These are phyloP conservation scores for Hemiscyllium ocellatum DNA, from an alignment of 2,113 vertebrate species.

Conservation along the genomic window DNA sequence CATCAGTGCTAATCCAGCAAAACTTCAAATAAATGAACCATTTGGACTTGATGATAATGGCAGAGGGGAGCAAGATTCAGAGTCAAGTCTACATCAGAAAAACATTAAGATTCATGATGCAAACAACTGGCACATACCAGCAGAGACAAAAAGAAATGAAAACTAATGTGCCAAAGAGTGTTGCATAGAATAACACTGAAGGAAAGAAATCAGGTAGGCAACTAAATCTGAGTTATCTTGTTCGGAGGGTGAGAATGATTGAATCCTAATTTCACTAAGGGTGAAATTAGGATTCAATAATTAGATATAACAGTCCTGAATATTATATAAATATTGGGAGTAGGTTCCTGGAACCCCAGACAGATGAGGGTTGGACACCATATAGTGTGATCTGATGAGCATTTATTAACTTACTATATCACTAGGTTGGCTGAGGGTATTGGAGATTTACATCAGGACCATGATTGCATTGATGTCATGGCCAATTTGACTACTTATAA, in stretches of 20 bases:
- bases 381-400: too few species aligned
- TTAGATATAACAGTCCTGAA: too few species aligned
- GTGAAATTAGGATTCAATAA: not conserved
- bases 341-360: too few species aligned
- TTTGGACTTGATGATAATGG: not conserved
- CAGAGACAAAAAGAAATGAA: not conserved
- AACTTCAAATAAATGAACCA: not conserved
- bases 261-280: not conserved
- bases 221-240: not conserved
- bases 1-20: not conserved
- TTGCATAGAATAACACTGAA: not conserved
- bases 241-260: not conserved
- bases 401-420: too few species aligned
- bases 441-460: too few species aligned
- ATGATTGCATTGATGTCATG: too few species aligned
- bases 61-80: not conserved
- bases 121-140: not conserved
- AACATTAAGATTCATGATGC: not conserved
- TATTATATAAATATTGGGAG: too few species aligned
- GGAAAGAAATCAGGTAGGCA: not conserved
- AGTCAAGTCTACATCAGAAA: not conserved
- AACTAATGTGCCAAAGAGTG: not conserved
- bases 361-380: too few species aligned
- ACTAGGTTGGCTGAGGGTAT: too few species aligned
- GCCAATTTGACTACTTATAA: too few species aligned